Base-by-base conservation (phyloP, 2,888 invertebrate species). In the Adela reaumurella region DNA sequence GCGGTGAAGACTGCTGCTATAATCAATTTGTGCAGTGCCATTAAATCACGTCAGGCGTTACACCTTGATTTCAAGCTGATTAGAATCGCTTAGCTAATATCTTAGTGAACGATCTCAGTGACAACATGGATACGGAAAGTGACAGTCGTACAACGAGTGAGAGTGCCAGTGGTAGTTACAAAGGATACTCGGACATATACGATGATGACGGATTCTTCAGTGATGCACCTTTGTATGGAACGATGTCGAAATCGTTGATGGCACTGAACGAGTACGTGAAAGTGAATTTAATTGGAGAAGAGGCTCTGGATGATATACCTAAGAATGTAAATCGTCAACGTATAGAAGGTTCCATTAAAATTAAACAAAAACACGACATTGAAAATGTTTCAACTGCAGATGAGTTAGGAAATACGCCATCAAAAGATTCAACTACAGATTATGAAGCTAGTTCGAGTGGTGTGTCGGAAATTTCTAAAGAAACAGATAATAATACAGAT, bases 261-360 rank as follows among this genome's bases (percentile, higher is more conserved):
- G 78, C 78, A n/a, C 56, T 77, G 41, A 78, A 78, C 54, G 70
- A 67, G 53, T 78, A 69, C 53, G 65, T 78, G 2, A 77, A 73
- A 57, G 71, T 70, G 50, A 77, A 77, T 66, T 64, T 78, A 52
- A 61, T 73, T 53, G 67, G 57, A 55, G 42, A 43, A n/a, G n/a
- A n/a, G n/a, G n/a, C n/a, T n/a, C n/a, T n/a, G 4, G 63, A 64
- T 50, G 59, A 58, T 17, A 55, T 57, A 24, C 4, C 24, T 24
- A 24, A 6, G 4, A 8, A 8, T 24, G 8, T 24, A 8, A 24
- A 24, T 24, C 4, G 24, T 24, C 24, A 24, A 24, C 4, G 8
- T 24, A 24, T 24, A 6, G 8, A 24, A 24, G 8, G 24, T 4
- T 6, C 24, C 24, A 8, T 8, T 8, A n/a, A n/a, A n/a, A n/a